Evolutionary conservation across 2,888 invertebrate species (phyloP), one percentile per base, ranked within the genome.

Genomic region (Osmoderma eremita): DNA sequence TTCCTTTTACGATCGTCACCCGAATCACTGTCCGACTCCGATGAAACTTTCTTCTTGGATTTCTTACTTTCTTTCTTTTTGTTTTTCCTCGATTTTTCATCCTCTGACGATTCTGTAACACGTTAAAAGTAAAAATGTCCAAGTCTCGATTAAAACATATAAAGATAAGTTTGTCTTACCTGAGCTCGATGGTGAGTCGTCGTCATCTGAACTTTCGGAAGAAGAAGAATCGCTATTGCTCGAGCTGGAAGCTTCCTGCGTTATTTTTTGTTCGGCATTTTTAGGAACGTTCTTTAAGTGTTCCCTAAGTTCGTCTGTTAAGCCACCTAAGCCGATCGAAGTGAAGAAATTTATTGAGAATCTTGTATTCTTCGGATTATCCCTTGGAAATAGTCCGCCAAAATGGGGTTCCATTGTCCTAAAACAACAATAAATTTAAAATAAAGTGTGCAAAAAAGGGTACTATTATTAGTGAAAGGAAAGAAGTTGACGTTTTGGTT

Each of bases 261-360:
- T 71, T 67, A 73, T 51, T 66, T 77, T 69, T 67, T 79, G 77
- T 67, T 83, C 78, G 65, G 72, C 80, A 73, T 68, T 80, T 84
- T 90, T 91, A 0, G 93, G 91, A 80, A 90, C 88, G 73, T 88
- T 87, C 78, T 95, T 95, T 71, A 97, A 84, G 83, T 95, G 95
- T 76, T 95, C 94, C 67, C 96, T 84, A 45, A 97, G 83, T 76
- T 95, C 96, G 83, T 97, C 96, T 0, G 98, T 99, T 1, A 99
- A 84, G 0, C 97, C 98, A 65, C 98, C 98, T 63, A 99, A 86
- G 74, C 98, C 97, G 78, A 97, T 97, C 0, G 96, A 94, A 0
- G 97, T 97, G 81, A 98, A 98, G 84, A 97, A 98, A 79, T 98
- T 98, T 56, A 99, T 98, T 0, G 98, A 93, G 84, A 99, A 99